phyloP scores from a whole-genome alignment of 2,888 invertebrate genomes.

The Trachelus iudaicus region DNA sequence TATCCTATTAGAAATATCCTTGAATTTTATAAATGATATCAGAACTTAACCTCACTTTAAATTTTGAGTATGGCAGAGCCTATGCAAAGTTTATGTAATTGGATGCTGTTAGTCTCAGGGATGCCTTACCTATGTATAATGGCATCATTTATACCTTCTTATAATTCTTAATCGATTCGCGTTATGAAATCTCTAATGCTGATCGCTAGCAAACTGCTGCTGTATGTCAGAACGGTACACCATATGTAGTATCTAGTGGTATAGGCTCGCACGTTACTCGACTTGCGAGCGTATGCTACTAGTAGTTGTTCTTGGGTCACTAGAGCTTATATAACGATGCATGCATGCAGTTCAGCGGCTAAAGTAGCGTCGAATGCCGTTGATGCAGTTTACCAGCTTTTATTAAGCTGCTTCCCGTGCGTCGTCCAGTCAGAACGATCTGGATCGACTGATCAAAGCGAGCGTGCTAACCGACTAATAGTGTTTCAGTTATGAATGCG shows the following conservation, averaged over 20 bases:
- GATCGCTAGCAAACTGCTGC: constrained; percentile 12
- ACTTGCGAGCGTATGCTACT: not conserved
- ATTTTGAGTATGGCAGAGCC: not conserved
- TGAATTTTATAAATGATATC: not conserved
- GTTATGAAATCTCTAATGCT: constrained; percentile 33
- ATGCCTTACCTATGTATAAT: not conserved
- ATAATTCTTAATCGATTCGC: constrained; percentile 29
- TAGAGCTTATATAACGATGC: constrained; percentile 45
- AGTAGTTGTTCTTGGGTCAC: constrained; percentile 21
- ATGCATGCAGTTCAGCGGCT: constrained; percentile 31
- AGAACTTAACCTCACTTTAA: not conserved
- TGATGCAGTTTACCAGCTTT: constrained; percentile 20
- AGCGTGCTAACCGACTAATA: not conserved
- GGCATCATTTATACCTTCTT: constrained; percentile 18
- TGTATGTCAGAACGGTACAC: not conserved
- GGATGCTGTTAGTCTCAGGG: not conserved
- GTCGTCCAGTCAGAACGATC: not conserved
- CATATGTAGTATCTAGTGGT: not conserved
- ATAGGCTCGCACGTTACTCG: not conserved
- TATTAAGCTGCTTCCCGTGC: not conserved
- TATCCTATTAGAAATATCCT: not conserved
- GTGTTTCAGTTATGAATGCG: constrained; percentile 45
- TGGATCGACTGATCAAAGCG: not conserved
- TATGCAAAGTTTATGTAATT: not conserved
- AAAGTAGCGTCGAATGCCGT: constrained; percentile 35